A percentile compares a stretch with the other conserved stretches of the same genome.
These are phyloP conservation scores for Hylaeus volcanicus DNA, from an alignment of 1,140 invertebrate species.

Conservation along the genomic window DNA sequence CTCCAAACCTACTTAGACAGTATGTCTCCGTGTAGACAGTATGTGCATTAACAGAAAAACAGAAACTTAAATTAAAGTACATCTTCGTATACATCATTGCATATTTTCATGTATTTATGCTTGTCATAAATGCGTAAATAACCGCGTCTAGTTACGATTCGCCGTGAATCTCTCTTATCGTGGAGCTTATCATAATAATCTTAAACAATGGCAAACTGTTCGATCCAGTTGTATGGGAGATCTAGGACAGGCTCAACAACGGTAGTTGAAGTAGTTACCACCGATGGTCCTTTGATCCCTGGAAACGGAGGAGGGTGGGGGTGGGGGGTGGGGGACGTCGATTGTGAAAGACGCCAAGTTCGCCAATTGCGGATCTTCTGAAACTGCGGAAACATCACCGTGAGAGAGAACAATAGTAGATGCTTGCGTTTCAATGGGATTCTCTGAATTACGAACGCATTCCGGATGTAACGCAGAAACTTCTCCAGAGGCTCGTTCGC, in stretches of 20 bases:
- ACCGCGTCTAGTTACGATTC: too few species aligned
- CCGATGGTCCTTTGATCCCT: background rate
- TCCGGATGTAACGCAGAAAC: background rate
- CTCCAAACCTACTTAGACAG: too few species aligned
- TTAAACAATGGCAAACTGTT: background rate
- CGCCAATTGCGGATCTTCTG: background rate
- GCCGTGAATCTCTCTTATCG: too few species aligned
- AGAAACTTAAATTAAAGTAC: too few species aligned
- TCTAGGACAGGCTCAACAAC: background rate
- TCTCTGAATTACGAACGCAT: background rate
- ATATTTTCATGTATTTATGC: too few species aligned
- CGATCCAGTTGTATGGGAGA: background rate
- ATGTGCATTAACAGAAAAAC: too few species aligned
- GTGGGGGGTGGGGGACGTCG: background rate
- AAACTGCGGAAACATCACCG: background rate
- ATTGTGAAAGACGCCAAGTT: background rate
- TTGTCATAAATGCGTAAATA: too few species aligned
- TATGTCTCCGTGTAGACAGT: too few species aligned
- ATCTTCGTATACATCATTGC: too few species aligned
- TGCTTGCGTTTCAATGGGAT: background rate
- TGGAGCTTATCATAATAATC: background rate
- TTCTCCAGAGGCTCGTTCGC: background rate
- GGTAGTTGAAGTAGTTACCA: background rate
- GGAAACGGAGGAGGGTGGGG: background rate
- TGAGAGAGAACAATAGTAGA: background rate